These are phyloP conservation scores for Sialia sialis DNA, from an alignment of 2,113 vertebrate genomes.

Conservation along the genomic window DNA sequence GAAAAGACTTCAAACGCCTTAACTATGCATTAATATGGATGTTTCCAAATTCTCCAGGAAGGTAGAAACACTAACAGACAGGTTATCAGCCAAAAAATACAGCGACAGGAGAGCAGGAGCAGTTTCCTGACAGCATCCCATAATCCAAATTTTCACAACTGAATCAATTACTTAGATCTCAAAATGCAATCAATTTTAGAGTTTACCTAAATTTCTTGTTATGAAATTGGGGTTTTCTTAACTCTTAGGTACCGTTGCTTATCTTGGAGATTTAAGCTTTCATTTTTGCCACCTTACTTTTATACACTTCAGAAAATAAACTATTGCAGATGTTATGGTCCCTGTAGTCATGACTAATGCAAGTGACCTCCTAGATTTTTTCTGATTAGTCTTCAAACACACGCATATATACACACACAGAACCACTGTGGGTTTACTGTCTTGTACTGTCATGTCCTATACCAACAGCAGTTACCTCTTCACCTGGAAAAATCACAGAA, in stretches of 20 bases:
- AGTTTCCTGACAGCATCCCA: background rate
- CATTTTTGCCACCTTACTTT: background rate
- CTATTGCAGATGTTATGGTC: background rate
- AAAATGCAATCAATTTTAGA: background rate
- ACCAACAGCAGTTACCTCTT: background rate
- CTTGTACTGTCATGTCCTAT: background rate
- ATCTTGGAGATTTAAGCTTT: background rate
- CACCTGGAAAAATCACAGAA: background rate
- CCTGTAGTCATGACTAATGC: background rate
- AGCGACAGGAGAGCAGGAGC: background rate
- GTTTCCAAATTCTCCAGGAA: background rate
- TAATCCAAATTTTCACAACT: background rate
- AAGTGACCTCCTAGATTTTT: background rate
- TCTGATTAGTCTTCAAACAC: background rate
- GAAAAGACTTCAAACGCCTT: background rate
- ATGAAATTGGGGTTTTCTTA: background rate
- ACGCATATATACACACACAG: background rate
- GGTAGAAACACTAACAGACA: background rate
- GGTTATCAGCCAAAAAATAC: background rate
- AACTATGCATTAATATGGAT: background rate
- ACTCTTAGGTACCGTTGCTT: background rate
- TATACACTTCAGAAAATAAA: background rate
- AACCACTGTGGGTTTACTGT: background rate
- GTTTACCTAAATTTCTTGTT: background rate
- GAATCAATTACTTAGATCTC: background rate